Evolutionary conservation across 2,113 vertebrate genomes (phyloP).

Genomic region (Furnarius figulus): DNA sequence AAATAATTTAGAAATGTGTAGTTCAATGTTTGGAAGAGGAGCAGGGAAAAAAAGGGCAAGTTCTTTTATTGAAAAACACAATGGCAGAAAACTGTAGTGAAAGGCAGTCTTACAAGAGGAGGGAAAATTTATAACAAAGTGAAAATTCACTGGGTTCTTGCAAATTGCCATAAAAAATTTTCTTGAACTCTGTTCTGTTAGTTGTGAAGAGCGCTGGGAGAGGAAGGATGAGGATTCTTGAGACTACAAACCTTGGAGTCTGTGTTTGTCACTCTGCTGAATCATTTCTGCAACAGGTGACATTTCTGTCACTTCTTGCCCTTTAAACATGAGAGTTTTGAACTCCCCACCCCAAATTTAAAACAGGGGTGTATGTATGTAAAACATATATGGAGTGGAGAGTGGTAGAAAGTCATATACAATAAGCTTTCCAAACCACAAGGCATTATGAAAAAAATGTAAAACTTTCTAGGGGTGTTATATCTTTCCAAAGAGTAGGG

Average conservation of each 20-base stretch:
- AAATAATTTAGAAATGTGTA: not conserved
- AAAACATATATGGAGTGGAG: not conserved
- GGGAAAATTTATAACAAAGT: not conserved
- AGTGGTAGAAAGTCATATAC: not conserved
- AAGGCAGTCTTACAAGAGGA: not conserved
- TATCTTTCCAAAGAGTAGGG: not conserved
- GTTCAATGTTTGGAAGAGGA: not conserved
- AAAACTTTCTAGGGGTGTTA: not conserved
- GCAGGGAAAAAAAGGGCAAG: not conserved
- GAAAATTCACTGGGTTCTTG: not conserved
- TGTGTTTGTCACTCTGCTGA: not conserved
- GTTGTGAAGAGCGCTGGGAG: not conserved
- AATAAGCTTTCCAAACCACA: not conserved
- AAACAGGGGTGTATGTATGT: accelerated
- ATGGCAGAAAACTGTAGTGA: not conserved
- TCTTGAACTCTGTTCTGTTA: not conserved
- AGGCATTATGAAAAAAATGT: accelerated
- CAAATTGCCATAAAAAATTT: not conserved
- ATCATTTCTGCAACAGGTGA: not conserved
- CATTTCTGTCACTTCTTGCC: accelerated
- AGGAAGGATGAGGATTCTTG: not conserved
- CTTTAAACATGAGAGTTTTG: not conserved
- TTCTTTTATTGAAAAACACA: not conserved
- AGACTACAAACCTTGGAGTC: not conserved
- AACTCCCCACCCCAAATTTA: not conserved